Evolutionary conservation across 2,888 invertebrate species (phyloP).

Genomic region (Alloplasta piceator): DNA sequence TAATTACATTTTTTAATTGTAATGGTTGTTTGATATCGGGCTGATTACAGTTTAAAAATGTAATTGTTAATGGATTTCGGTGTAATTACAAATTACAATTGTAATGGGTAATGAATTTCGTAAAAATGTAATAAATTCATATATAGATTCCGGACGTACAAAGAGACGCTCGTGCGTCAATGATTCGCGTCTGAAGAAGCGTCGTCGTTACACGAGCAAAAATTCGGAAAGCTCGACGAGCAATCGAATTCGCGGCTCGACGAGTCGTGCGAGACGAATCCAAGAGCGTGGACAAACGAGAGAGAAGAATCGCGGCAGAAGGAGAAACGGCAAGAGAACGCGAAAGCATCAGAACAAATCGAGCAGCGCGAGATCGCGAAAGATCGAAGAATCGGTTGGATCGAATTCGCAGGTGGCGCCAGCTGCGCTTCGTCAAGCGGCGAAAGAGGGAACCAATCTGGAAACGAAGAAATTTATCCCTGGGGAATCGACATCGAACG

Average conservation of each 20-base stretch:
- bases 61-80: too few relatives aligned
- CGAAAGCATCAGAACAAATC: constrained; percentile 39
- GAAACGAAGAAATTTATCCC: constrained; percentile 19
- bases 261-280: constrained; percentile 62
- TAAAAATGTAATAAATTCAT: too few relatives aligned
- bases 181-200: constrained; percentile 46
- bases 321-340: constrained; percentile 66
- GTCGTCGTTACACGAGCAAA: constrained; percentile 63
- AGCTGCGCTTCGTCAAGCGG: constrained; percentile 30
- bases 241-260: constrained; percentile 61
- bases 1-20: too few relatives aligned
- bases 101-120: too few relatives aligned
- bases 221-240: constrained; percentile 53
- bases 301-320: constrained; percentile 70
- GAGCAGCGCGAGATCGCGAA: constrained; percentile 40
- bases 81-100: too few relatives aligned
- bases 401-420: constrained; percentile 23
- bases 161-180: constrained; percentile 46
- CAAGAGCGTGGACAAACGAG: constrained; percentile 64
- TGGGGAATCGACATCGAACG: constrained; percentile 31
- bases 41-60: too few relatives aligned
- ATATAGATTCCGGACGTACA: constrained; percentile 51
- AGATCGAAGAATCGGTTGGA: constrained; percentile 44
- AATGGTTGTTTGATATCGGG: too few relatives aligned
- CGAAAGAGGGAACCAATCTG: constrained; percentile 10